Base-by-base conservation (phyloP, 2,888 invertebrate genomes). In the Agrotis ipsilon region DNA sequence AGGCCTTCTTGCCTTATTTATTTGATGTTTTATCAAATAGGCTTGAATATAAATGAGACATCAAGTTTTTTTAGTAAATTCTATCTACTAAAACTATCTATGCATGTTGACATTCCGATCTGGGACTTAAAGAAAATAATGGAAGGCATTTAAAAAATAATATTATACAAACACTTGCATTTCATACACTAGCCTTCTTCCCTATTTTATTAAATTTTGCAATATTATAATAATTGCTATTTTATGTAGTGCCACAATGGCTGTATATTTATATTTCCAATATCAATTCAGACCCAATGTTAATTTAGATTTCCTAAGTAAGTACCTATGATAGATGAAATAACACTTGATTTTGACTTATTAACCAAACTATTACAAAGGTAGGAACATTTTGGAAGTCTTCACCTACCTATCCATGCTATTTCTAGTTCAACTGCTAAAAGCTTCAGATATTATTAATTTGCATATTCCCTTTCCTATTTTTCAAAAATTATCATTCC, bases 51-150 rank as follows among this genome's bases (percentile, higher is more conserved):
- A n/a, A n/a, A n/a, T n/a, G n/a, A n/a, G n/a, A n/a, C n/a, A n/a
- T n/a, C n/a, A n/a, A n/a, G n/a, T n/a, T n/a, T n/a, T n/a, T n/a
- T n/a, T n/a, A n/a, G n/a, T n/a, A n/a, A n/a, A n/a, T n/a, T n/a
- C n/a, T n/a, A n/a, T n/a, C n/a, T n/a, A n/a, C n/a, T n/a, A n/a
- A n/a, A 59, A 54, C 54, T 55, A 80, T 76, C n/a, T n/a, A 55
- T 51, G 64, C 58, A n/a, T n/a, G 64, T 59, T 65, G 46, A 76
- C 67, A 72, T 80, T 51, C 67, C 66, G 81, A 80, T 79, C 79
- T 79, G 79, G 79, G 77, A 80, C 48, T 80, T 79, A 76, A 68
- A 80, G 79, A 72, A 81, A 75, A 69, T 73, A 24, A 16, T 49
- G 45, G 13, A 39, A 60, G 21, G 39, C 54, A 62, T 21, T 54